Evolutionary conservation across 2,888 invertebrate species (phyloP).

Genomic region (Perithous albicinctus): DNA sequence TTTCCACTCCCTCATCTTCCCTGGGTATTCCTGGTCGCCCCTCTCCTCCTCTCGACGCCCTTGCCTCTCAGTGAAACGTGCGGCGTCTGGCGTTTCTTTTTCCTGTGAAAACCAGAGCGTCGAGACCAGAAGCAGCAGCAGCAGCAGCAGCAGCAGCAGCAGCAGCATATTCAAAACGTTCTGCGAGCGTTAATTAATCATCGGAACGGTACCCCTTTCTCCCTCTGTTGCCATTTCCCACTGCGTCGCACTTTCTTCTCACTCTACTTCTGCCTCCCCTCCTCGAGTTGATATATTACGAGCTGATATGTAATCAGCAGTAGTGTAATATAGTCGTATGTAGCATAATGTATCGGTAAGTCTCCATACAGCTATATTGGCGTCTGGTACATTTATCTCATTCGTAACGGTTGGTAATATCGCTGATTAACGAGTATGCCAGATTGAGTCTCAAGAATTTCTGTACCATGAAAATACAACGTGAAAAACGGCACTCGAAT

Average conservation of each 20-base stretch:
- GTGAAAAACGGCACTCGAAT: background rate
- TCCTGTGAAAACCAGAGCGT: slow-evolving; percentile 29
- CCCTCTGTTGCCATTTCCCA: slow-evolving; percentile 42
- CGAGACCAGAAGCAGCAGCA: slow-evolving; percentile 36
- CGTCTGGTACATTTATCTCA: slow-evolving; percentile 21
- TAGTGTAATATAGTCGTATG: slow-evolving; percentile 29
- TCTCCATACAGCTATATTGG: slow-evolving; percentile 12
- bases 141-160: slow-evolving; percentile 16
- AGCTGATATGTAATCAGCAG: slow-evolving; percentile 48
- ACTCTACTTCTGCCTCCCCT: slow-evolving; percentile 6
- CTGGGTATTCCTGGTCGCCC: slow-evolving; percentile 13
- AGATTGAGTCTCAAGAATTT: slow-evolving; percentile 18
- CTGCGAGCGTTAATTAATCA: slow-evolving; percentile 58
- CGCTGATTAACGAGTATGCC: slow-evolving; percentile 24
- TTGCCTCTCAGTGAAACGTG: slow-evolving; percentile 36
- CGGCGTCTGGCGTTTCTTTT: slow-evolving; percentile 50
- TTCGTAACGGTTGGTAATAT: slow-evolving; percentile 19
- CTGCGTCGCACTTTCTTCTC: slow-evolving; percentile 34
- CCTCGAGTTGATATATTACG: slow-evolving; percentile 48
- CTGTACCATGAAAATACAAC: background rate
- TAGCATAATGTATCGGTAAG: slow-evolving; percentile 25
- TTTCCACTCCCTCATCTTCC: slow-evolving; percentile 22
- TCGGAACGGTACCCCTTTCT: slow-evolving; percentile 46
- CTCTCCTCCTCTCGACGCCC: background rate
- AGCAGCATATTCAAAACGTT: slow-evolving; percentile 57